A percentile compares a stretch with the other conserved stretches of the same genome.
phyloP scores from a whole-genome alignment of 2,797 vertebrate species.

The Carduelis carduelis region DNA sequence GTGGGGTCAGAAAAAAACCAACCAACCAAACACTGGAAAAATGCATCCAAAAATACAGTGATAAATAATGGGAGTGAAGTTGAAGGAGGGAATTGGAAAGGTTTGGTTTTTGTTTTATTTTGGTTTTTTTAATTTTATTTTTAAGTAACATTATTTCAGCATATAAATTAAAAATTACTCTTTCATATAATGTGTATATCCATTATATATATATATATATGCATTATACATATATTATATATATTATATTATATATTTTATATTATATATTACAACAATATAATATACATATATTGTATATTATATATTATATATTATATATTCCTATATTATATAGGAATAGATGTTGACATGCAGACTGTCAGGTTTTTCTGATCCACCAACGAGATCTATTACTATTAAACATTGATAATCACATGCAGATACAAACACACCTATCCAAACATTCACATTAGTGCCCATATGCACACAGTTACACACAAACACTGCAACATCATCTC shows the following conservation, averaged over 20 bases:
- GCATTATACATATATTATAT: background rate
- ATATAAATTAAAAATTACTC: background rate
- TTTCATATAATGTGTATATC: background rate
- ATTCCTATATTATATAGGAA: background rate
- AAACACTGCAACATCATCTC: background rate
- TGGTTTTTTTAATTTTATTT: accelerated
- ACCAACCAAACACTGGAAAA: background rate
- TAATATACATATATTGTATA: too few relatives aligned
- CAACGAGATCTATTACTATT: background rate
- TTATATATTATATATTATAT: too few relatives aligned
- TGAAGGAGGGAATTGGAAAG: background rate
- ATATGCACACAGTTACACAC: background rate
- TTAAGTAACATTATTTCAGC: background rate
- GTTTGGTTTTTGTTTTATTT: accelerated
- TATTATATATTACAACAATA: too few relatives aligned
- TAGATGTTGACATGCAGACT: background rate
- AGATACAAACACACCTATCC: background rate
- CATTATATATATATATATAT: background rate
- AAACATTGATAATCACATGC: background rate
- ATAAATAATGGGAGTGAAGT: background rate
- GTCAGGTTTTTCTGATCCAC: background rate
- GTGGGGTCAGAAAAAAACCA: background rate
- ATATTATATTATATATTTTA: too few relatives aligned
- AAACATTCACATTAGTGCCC: background rate
- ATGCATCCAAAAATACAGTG: background rate